Base-by-base conservation (phyloP, 1,140 invertebrate genomes). In the Drosophila subpulchrella region DNA sequence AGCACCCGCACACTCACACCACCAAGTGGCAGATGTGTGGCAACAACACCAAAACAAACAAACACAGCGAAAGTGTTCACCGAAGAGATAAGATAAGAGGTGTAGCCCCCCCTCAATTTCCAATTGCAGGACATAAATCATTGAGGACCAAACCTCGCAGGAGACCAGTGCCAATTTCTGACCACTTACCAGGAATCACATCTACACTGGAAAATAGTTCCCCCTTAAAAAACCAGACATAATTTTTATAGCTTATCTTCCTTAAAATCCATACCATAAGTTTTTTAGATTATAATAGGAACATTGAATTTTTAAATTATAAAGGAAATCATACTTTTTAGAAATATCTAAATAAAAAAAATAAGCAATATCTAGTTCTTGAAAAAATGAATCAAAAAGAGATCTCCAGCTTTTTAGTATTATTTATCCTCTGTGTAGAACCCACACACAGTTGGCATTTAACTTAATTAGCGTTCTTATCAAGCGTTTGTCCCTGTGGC, bases 381-480 rank as follows among this genome's bases (percentile, higher is more conserved):
- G 20, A 20, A 20, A 20, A 20, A 20, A 20, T 20, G 2, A 20
- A 4, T 4, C 27, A 3, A 27, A 2, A 27, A 27, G 27, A 3
- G 27, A 4, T 27, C 3, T 27, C 27, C 32, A 6, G 7, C 4
- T 20, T 24, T n/a, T 15, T 4, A 7, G 17, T 8, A 27, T 10
- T 17, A 2, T 68, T 68, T 51, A 4, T 38, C 36, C 6, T 20
- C 10, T 3, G 47, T 68, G 55, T 44, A 56, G n/a, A 7, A 48
- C 66, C 67, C 83, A 72, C 82, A 88, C 84, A 70, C 6, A 47
- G 56, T 39, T 62, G 36, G 62, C 62, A 88, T 79, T 86, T 83
- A 88, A 86, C 83, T 88, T 86, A 86, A 86, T 86, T 86, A 89
- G 72, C 58, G 57, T 53, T 39, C 51, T 83, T 86, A 86, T 86